phyloP scores from a whole-genome alignment of 2,113 vertebrate genomes.

The Chloebia gouldiae region DNA sequence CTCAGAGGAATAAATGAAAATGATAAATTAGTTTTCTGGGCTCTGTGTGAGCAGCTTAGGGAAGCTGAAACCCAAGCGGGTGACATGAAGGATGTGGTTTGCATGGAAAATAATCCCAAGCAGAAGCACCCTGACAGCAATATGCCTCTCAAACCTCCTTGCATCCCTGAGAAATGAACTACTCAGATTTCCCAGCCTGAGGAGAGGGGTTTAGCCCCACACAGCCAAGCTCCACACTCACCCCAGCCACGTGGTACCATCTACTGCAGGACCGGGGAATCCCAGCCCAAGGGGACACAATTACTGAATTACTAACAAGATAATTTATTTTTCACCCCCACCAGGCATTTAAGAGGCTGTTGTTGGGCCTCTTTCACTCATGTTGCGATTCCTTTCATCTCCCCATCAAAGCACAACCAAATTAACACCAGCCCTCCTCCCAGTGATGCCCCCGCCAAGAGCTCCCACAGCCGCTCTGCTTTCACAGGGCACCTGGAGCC shows the following conservation, averaged over 20 bases:
- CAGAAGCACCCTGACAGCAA: background rate
- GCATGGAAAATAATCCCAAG: background rate
- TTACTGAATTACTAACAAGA: background rate
- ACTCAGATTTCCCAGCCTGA: background rate
- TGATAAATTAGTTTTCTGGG: background rate
- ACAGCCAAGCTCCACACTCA: accelerated
- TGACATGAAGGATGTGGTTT: background rate
- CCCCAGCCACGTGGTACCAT: background rate
- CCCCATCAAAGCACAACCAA: background rate
- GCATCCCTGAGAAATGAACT: background rate
- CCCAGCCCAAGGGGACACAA: background rate
- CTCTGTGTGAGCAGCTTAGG: background rate
- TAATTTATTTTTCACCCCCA: background rate
- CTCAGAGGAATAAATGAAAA: background rate
- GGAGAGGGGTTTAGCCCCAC: background rate
- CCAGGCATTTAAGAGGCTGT: background rate
- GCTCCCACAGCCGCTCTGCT: background rate
- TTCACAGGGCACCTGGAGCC: slow-evolving; percentile 59
- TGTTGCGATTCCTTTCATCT: background rate
- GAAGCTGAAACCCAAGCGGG: background rate
- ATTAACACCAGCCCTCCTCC: background rate
- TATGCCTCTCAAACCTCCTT: background rate
- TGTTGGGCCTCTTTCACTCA: background rate
- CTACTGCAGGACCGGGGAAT: background rate
- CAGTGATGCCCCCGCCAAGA: background rate